Evolutionary conservation across 2,113 vertebrate genomes (phyloP).

Genomic region (Tapirus terrestris): DNA sequence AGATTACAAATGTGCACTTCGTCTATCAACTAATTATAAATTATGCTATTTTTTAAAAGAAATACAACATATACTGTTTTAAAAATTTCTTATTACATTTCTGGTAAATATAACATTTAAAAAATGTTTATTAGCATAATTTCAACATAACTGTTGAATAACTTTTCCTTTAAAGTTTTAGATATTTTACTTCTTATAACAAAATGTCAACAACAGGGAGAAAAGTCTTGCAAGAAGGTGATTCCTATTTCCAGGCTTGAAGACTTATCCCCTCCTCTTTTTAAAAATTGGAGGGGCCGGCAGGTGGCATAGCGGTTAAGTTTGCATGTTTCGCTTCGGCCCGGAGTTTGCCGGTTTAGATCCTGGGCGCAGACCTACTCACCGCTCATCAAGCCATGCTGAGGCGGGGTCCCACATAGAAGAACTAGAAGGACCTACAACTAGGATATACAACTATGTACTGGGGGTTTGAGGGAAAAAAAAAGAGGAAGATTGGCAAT

Average conservation of each 20-base stretch:
- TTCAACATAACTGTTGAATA: neutral
- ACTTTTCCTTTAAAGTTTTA: conserved; percentile 10
- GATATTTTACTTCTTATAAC: neutral
- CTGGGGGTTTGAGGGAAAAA: too few species aligned
- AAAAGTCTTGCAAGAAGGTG: neutral
- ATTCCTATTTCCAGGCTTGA: neutral
- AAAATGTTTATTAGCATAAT: conserved; percentile 21
- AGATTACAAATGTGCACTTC: neutral
- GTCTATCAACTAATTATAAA: conserved; percentile 8
- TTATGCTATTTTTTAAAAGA: neutral
- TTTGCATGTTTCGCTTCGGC: too few species aligned
- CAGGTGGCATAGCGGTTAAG: too few species aligned
- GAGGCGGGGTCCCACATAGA: too few species aligned
- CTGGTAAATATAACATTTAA: neutral
- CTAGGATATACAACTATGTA: too few species aligned
- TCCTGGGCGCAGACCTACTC: too few species aligned
- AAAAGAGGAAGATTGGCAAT: too few species aligned
- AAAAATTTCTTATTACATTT: neutral
- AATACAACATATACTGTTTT: neutral
- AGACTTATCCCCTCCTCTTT: neutral
- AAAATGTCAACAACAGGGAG: neutral
- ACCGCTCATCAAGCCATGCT: too few species aligned
- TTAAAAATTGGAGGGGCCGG: neutral
- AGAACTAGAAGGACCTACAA: too few species aligned
- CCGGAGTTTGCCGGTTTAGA: too few species aligned